Evolutionary conservation across 2,797 vertebrate genomes (phyloP).

Genomic region (Stomatorhinus walkeri): DNA sequence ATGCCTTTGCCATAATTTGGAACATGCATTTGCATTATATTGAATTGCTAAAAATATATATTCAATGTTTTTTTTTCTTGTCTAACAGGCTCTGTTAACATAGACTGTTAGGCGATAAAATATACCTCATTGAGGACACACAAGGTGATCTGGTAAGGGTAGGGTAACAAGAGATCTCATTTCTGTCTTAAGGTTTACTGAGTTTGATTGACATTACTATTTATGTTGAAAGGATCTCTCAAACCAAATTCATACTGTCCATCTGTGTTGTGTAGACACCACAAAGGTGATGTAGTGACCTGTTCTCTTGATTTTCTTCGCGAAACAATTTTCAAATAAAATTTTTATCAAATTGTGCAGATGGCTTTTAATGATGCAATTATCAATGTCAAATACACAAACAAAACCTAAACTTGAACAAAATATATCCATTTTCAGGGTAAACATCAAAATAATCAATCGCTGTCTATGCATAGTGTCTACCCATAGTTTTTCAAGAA

Average conservation of each 20-base stretch:
- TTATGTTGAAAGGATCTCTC: background rate
- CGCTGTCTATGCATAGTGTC: slow-evolving; percentile 44
- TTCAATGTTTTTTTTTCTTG: background rate
- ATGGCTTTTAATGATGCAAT: slow-evolving; percentile 59
- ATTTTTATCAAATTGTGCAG: slow-evolving; percentile 9
- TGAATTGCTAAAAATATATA: slow-evolving; percentile 5
- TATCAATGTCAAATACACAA: slow-evolving; percentile 48
- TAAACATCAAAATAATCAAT: slow-evolving; percentile 46
- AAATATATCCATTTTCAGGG: slow-evolving; percentile 38
- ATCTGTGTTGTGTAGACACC: background rate
- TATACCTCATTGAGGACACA: background rate
- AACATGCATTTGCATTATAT: background rate
- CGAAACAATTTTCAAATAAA: background rate
- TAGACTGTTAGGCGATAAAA: background rate
- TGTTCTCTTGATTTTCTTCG: background rate
- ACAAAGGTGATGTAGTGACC: background rate
- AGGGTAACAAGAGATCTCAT: background rate
- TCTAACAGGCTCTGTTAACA: background rate
- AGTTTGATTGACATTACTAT: background rate
- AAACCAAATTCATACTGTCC: background rate
- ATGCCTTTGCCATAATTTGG: background rate
- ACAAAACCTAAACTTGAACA: slow-evolving; percentile 43
- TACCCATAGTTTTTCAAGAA: slow-evolving; percentile 7
- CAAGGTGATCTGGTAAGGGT: background rate
- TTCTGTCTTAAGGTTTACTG: background rate